Conservation (phyloP, 2,113 vertebrate genomes). For the Butastur rufipennis region DNA sequence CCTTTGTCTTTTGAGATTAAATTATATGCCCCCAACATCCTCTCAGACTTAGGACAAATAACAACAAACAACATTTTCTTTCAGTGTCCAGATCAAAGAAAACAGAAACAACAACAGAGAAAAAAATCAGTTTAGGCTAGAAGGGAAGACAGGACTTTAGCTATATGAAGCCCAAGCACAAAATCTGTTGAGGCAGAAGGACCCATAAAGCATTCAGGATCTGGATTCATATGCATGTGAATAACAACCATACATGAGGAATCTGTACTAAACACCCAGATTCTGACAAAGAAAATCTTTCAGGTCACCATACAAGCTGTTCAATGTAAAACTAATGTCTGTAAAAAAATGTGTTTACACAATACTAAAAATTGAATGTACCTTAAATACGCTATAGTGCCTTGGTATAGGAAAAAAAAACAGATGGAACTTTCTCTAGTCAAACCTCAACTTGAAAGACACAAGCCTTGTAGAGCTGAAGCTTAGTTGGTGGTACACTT, state of each 20-base stretch:
- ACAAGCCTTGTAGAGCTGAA: neutral
- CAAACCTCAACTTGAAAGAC: slow-evolving; percentile 47
- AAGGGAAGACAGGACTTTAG: neutral
- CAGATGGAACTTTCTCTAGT: slow-evolving; percentile 58
- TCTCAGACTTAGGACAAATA: neutral
- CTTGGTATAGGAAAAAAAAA: slow-evolving; percentile 22
- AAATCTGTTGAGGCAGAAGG: neutral
- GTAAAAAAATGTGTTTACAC: neutral
- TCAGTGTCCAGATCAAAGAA: neutral
- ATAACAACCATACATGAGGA: neutral
- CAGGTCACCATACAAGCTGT: slow-evolving; percentile 19
- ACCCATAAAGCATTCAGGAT: neutral
- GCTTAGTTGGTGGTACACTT: slow-evolving; percentile 35
- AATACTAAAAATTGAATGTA: neutral
- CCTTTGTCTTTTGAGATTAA: neutral
- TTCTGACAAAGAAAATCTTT: slow-evolving; percentile 6
- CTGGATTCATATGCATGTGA: neutral
- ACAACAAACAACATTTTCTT: neutral
- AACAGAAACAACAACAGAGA: neutral
- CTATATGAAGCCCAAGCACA: neutral
- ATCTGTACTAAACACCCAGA: neutral
- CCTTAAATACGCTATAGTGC: neutral
- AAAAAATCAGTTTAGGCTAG: neutral
- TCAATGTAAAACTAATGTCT: slow-evolving; percentile 36
- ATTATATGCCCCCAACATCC: neutral